Evolutionary conservation across 2,888 invertebrate genomes (phyloP), one percentile per base, ranked within the genome.

Genomic region (Eupeodes latifasciatus): DNA sequence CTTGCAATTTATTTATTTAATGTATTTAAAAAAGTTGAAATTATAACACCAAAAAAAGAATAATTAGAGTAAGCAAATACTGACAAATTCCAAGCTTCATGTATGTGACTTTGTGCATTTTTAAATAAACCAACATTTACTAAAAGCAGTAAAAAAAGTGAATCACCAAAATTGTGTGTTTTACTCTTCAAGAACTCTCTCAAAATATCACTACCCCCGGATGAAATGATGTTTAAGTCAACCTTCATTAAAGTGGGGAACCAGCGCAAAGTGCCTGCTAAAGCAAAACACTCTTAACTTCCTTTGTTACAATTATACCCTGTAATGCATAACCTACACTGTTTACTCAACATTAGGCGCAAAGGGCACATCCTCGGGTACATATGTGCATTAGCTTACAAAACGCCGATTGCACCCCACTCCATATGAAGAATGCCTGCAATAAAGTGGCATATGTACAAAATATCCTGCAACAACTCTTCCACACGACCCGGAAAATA

Each of bases 291-390:
- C 61, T 67, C n/a, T 53, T 12, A 77, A 82, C 51, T 47, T 34
- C 53, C 14, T 36, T 61, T 67, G 74, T 79, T 84, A 66, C 40
- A 55, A 16, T 34, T 75, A 61, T 47, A 69, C 53, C 79, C 40
- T 19, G 27, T 66, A 66, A 72, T 72, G 27, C 61, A 66, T 36
- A 80, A 55, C 49, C 69, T 27, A 53, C 75, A 80, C 40, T 81
- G 71, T 76, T 81, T 76, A 85, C 71, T 47, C 64, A 59, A 80
- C 75, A 81, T 76, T 79, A 69, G 79, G 75, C 40, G 71, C 75
- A 72, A 27, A 27, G 27, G 27, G 27, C 27, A 27, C 27, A 27
- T 27, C 27, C 40, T 36, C 16, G 75, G 59, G 14, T 77, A n/a
- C n/a, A 51, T 77, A 77, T 72, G 72, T 71, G 71, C 66, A 78